Conservation (phyloP, 2,888 invertebrate genomes). For the Dasysyrphus tricinctus region DNA sequence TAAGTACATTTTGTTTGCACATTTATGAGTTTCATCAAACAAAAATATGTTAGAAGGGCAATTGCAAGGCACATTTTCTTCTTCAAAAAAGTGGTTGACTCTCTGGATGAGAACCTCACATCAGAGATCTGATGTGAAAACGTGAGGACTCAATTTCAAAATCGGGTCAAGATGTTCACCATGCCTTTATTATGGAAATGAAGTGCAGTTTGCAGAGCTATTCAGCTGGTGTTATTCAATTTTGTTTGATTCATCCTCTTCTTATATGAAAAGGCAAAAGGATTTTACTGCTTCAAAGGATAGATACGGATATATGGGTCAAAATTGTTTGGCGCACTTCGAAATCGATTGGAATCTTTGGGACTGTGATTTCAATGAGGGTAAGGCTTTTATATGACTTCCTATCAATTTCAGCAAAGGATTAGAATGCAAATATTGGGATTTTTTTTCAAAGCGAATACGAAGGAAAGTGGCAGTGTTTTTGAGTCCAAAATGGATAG, state of each 20-base stretch:
- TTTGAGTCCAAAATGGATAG: background rate
- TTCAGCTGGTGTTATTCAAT: constrained; percentile 34
- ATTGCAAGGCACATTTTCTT: constrained; percentile 33
- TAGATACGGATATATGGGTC: constrained; percentile 7
- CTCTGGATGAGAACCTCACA: background rate
- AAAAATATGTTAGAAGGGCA: constrained; percentile 54
- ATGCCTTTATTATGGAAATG: constrained; percentile 58
- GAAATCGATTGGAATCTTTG: constrained; percentile 11
- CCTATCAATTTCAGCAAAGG: background rate
- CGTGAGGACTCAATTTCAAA: constrained; percentile 44
- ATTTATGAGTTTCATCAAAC: constrained; percentile 61
- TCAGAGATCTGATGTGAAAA: constrained; percentile 15
- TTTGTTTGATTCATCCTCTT: constrained; percentile 2
- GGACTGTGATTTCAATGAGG: background rate
- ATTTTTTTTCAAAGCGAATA: background rate
- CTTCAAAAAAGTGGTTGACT: constrained; percentile 26
- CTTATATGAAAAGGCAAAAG: background rate
- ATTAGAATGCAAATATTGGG: background rate
- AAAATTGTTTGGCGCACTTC: constrained; percentile 3
- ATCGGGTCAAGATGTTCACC: constrained; percentile 61
- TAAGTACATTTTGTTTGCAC: constrained; percentile 50
- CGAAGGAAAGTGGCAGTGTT: background rate
- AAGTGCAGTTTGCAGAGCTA: constrained; percentile 45
- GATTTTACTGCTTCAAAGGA: background rate
- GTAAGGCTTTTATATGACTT: background rate